Conservation (phyloP, 2,113 vertebrate species). For the Plecturocebus donacophilus region DNA sequence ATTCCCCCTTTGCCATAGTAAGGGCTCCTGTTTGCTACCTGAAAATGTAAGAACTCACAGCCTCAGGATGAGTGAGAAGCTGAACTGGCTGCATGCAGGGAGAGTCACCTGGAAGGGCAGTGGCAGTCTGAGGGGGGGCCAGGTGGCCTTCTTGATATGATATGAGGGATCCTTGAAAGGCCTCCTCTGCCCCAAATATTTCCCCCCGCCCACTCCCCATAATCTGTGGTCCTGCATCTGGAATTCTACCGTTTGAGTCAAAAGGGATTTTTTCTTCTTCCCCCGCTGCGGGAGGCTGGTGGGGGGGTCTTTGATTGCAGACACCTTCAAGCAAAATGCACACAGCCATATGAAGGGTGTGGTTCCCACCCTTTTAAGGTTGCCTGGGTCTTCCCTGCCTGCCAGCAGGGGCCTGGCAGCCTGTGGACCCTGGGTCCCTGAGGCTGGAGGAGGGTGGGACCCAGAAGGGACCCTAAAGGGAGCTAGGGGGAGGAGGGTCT, state of each 20-base stretch:
- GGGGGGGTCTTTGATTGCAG: neutral
- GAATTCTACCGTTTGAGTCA: neutral
- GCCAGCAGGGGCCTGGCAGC: neutral
- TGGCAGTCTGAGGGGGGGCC: neutral
- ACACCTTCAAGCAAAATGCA: neutral
- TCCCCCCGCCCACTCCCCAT: too few species aligned
- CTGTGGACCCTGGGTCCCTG: neutral
- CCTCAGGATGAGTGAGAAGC: neutral
- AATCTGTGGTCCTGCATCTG: neutral
- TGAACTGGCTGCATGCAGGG: neutral
- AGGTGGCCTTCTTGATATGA: neutral
- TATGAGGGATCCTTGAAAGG: neutral
- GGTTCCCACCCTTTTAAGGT: neutral
- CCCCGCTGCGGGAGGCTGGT: too few species aligned
- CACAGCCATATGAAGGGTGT: neutral
- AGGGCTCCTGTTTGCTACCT: neutral
- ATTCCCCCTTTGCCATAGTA: neutral
- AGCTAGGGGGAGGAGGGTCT: neutral
- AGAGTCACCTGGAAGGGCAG: neutral
- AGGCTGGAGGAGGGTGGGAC: neutral
- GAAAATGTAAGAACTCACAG: neutral
- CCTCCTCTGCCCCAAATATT: neutral
- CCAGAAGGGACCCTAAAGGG: neutral
- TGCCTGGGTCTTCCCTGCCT: neutral
- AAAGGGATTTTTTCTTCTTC: neutral